Evolutionary conservation across 1,140 invertebrate genomes (phyloP).

Genomic region (Neuroterus valhalla): DNA sequence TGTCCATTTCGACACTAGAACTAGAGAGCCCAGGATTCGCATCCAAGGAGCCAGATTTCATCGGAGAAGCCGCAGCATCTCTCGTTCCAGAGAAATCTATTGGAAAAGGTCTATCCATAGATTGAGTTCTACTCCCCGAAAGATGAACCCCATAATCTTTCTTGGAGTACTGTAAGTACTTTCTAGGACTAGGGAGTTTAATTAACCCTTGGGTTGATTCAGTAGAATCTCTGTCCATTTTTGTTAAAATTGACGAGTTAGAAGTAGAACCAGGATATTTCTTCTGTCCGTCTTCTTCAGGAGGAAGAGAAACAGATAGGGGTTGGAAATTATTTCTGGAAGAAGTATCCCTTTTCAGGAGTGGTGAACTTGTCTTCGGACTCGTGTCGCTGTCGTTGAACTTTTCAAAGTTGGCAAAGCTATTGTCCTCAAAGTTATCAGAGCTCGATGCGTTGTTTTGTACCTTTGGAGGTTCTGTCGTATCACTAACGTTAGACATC

Average conservation of each 20-base stretch:
- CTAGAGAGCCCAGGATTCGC: slow-evolving; percentile 66
- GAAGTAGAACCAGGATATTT: background rate
- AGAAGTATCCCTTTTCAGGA: slow-evolving; percentile 51
- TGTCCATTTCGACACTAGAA: slow-evolving; percentile 71
- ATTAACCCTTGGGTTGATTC: slow-evolving; percentile 53
- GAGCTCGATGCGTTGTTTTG: slow-evolving; percentile 44
- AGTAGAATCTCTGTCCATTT: slow-evolving; percentile 24
- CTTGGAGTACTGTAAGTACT: slow-evolving; percentile 61
- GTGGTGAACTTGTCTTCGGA: slow-evolving; percentile 48
- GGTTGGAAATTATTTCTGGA: slow-evolving; percentile 75
- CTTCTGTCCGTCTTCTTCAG: slow-evolving; percentile 75
- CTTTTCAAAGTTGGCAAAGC: slow-evolving; percentile 71
- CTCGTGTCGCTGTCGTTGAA: slow-evolving; percentile 64
- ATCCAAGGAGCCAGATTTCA: slow-evolving; percentile 65
- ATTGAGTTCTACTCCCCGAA: slow-evolving; percentile 45
- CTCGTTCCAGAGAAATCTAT: slow-evolving; percentile 66
- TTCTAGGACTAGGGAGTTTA: slow-evolving; percentile 70
- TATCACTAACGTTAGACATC: slow-evolving; percentile 50
- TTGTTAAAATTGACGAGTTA: slow-evolving; percentile 3
- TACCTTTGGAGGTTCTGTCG: slow-evolving; percentile 56
- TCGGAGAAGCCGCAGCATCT: slow-evolving; percentile 65
- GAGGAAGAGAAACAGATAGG: slow-evolving; percentile 81
- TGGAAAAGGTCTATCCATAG: slow-evolving; percentile 66
- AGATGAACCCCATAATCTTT: slow-evolving; percentile 64
- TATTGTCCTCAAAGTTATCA: slow-evolving; percentile 60